phyloP scores from a whole-genome alignment of 2,113 vertebrate species.

The Genyomyrus donnyi region DNA sequence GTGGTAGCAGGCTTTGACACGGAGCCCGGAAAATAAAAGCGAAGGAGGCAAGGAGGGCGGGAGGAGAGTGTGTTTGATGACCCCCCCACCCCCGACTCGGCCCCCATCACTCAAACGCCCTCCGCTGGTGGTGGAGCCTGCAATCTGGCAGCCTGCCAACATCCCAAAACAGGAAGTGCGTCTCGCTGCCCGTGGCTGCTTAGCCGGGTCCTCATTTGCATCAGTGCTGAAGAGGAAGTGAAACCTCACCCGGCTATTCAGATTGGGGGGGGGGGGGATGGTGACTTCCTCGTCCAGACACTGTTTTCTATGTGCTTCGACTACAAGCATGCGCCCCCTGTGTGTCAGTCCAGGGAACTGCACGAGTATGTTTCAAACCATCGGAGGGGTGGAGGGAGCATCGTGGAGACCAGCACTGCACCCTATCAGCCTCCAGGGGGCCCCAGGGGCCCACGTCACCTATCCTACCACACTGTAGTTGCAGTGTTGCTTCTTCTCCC shows the following conservation, averaged over 20 bases:
- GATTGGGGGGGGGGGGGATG: background rate
- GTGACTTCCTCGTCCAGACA: constrained; percentile 13
- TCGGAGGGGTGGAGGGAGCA: background rate
- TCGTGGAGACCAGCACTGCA: constrained; percentile 22
- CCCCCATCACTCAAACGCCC: background rate
- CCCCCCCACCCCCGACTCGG: background rate
- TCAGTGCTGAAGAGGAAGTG: constrained; percentile 38
- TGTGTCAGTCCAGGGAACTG: constrained; percentile 9
- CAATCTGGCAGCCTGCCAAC: constrained; percentile 7
- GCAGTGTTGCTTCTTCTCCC: background rate
- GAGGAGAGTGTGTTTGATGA: background rate
- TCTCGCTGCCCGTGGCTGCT: constrained; percentile 11
- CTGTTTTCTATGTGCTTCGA: constrained; percentile 46
- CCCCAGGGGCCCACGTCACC: too few species aligned
- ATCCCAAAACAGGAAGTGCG: constrained; percentile 32
- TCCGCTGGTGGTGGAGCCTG: background rate
- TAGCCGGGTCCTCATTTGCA: constrained; percentile 34
- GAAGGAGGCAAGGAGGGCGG: background rate
- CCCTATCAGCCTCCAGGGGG: background rate
- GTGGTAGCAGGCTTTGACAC: background rate
- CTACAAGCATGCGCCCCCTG: constrained; percentile 31
- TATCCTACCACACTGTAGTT: background rate
- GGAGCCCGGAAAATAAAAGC: background rate
- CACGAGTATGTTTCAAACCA: constrained; percentile 20
- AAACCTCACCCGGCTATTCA: constrained; percentile 23